Percentiles rank a stretch among this genome's conserved stretches.
Conservation (phyloP, 2,797 vertebrate species). For the Ficedula albicollis region DNA sequence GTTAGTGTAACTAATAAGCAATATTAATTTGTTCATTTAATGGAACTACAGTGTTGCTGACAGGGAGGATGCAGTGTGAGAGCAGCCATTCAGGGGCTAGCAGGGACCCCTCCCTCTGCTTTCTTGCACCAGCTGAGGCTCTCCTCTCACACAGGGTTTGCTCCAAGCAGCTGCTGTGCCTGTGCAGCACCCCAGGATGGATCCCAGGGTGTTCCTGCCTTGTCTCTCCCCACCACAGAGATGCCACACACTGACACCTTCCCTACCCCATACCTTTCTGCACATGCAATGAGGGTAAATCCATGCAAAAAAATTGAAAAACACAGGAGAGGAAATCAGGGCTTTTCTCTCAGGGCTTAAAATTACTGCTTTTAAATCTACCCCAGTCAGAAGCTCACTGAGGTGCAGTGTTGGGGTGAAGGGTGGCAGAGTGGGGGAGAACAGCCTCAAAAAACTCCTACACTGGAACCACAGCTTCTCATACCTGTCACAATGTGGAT, state of each 20-base stretch:
- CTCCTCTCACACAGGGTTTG: background rate
- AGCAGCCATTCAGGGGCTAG: background rate
- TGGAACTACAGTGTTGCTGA: background rate
- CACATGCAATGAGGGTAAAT: background rate
- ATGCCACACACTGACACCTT: background rate
- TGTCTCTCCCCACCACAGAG: fast-evolving
- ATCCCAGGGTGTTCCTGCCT: background rate
- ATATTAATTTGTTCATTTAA: background rate
- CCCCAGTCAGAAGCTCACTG: background rate
- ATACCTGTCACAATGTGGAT: conserved; percentile 35
- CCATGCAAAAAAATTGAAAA: background rate
- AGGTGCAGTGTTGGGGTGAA: background rate
- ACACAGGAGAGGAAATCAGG: background rate
- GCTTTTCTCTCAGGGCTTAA: background rate
- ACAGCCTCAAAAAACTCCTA: background rate
- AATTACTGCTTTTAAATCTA: background rate
- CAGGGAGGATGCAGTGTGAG: background rate
- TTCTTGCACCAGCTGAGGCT: background rate
- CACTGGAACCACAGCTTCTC: background rate
- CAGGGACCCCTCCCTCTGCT: background rate
- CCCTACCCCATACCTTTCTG: background rate
- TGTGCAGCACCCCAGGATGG: fast-evolving
- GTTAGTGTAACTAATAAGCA: background rate
- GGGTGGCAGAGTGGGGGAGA: background rate
- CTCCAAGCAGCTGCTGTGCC: background rate